Percentiles rank a stretch among this genome's conserved stretches.
Evolutionary conservation across 1,140 invertebrate genomes (phyloP).

Genomic region (Oedothorax gibbosus): DNA sequence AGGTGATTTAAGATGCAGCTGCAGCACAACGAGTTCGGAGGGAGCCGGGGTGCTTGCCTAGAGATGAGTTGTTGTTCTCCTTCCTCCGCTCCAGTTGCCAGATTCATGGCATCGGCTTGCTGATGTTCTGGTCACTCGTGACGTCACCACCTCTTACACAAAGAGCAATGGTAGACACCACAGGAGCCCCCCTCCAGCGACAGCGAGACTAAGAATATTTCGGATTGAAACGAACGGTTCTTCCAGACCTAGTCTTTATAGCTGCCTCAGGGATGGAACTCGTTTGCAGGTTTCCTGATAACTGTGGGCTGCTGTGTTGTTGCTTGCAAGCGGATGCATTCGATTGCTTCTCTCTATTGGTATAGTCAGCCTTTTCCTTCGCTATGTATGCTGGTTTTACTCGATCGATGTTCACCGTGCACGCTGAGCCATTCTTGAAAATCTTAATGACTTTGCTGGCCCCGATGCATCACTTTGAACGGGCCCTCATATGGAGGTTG

Average conservation of each 20-base stretch:
- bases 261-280: not conserved
- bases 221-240: not conserved
- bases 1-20: too few species aligned
- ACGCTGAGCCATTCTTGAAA: not conserved
- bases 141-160: too few species aligned
- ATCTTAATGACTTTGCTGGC: not conserved
- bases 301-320: too few species aligned
- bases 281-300: not conserved
- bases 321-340: not conserved
- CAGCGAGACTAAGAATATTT: not conserved
- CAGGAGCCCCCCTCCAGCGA: not conserved
- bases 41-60: too few species aligned
- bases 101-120: too few species aligned
- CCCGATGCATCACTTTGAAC: not conserved
- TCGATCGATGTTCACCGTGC: not conserved
- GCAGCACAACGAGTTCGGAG: too few species aligned
- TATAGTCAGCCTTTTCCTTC: not conserved
- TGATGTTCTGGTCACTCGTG: too few species aligned
- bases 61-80: too few species aligned
- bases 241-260: not conserved
- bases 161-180: not conserved
- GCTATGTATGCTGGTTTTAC: not conserved
- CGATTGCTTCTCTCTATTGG: too few species aligned
- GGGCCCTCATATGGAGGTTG: slow-evolving; percentile 14
- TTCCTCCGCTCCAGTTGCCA: too few species aligned